Evolutionary conservation across 2,888 invertebrate genomes (phyloP), one percentile per base, ranked within the genome.

Genomic region (Cerceris rybyensis): DNA sequence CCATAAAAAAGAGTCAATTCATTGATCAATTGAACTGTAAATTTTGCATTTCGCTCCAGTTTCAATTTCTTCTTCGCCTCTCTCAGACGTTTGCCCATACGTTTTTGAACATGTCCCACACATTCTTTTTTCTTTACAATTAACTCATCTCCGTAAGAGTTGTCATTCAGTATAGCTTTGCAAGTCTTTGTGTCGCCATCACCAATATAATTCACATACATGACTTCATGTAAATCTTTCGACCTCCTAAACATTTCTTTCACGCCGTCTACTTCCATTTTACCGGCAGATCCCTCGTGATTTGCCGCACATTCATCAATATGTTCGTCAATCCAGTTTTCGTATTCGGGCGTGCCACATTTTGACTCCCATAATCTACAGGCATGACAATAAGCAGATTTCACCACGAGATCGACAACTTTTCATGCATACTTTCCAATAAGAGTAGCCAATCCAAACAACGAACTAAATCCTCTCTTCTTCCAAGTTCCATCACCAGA

Each of bases 401-500:
- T 64, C 0, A 70, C 58, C 6, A 41, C 2, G 8, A 64, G 6
- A 42, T 64, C 58, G 6, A 70, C 1, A 1, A 70, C 16, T 58
- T 70, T 58, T 2, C n/a, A 7, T 7, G 17, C 42, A 14, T 50
- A 59, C 11, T 68, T 39, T 7, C 60, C 60, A 1, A 58, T 49
- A n/a, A 67, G 39, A 6, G 41, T 49, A 7, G 58, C 49, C 1
- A 67, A 49, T 1, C 58, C 67, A 13, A 67, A 67, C n/a, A 57
- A 49, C 5, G 67, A 46, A 11, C 6, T 39, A 39, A 49, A 57
- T 2, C 58, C 58, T 8, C 39, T 39, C 39, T 67, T 58, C 39
- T 67, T 67, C 67, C 58, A 67, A 7, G 67, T 13, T 9, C 67
- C 67, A 13, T 67, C 58, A 7, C 67, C 58, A 6, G 49, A 67